phyloP scores from a whole-genome alignment of 92 coral and sea anemone genomes.

The Hydrozoanthus gracilis region DNA sequence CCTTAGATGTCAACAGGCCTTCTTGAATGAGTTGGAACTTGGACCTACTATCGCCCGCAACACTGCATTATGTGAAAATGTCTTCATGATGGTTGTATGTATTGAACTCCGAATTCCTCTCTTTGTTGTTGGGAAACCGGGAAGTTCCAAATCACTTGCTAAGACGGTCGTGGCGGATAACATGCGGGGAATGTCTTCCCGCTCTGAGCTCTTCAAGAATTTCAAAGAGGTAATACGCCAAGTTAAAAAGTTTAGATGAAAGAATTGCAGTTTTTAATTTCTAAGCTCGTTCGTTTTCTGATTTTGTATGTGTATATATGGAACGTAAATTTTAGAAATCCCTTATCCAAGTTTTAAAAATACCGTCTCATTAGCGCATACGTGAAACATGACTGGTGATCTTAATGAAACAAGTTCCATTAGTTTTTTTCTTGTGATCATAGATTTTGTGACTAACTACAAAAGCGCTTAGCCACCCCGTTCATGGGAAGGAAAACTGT shows the following conservation, averaged over 20 bases:
- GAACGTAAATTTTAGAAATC: too few species aligned
- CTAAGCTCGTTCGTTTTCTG: neutral
- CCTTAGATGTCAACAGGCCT: slow-evolving; percentile 77
- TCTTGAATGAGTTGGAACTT: slow-evolving; percentile 65
- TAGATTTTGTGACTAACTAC: too few species aligned
- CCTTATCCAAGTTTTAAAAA: too few species aligned
- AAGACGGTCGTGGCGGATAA: slow-evolving; percentile 82
- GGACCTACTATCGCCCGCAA: slow-evolving; percentile 83
- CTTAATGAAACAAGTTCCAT: too few species aligned
- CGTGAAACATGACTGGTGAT: too few species aligned
- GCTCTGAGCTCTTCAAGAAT: slow-evolving; percentile 63
- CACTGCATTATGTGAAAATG: slow-evolving; percentile 83
- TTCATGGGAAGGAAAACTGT: too few species aligned
- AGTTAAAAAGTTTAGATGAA: neutral
- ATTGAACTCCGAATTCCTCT: slow-evolving; percentile 90
- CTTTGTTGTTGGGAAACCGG: slow-evolving; percentile 97
- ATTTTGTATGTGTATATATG: too few species aligned
- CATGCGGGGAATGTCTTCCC: slow-evolving; percentile 77
- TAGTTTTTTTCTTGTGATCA: too few species aligned
- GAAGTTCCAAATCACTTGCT: slow-evolving; percentile 89
- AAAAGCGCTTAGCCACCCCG: too few species aligned
- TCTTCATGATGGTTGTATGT: slow-evolving; percentile 62
- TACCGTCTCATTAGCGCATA: too few species aligned
- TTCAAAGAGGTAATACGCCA: slow-evolving; percentile 62
- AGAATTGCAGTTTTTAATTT: too few species aligned